phyloP scores from a whole-genome alignment of 2,797 vertebrate genomes.

The Tragelaphus oryx region DNA sequence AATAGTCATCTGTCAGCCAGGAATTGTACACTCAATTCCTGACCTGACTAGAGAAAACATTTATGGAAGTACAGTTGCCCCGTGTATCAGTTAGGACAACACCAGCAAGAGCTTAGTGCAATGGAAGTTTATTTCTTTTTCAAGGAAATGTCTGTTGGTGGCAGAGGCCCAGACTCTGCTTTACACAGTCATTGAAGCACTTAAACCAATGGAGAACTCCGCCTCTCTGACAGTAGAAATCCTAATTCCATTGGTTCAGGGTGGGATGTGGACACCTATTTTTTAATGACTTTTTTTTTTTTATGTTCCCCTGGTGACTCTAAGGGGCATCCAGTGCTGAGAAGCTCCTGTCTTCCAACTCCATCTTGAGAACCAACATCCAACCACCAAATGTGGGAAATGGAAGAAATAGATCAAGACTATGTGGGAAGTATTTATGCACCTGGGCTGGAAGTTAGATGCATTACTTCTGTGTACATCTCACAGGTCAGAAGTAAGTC shows the following conservation, averaged over 20 bases:
- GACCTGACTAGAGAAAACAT: background rate
- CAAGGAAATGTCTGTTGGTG: background rate
- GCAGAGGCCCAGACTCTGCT: background rate
- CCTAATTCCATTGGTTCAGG: background rate
- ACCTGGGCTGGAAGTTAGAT: background rate
- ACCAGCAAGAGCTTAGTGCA: background rate
- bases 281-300: background rate
- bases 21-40: background rate
- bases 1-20: background rate
- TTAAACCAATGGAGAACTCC: background rate
- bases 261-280: background rate
- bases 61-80: background rate
- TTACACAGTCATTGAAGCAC: background rate
- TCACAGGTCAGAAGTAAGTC: background rate
- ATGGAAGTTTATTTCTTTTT: background rate
- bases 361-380: background rate
- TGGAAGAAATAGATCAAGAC: conserved; percentile 15
- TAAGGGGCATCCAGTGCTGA: background rate
- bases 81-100: background rate
- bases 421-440: background rate
- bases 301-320: background rate
- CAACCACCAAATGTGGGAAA: background rate
- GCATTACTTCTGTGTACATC: background rate
- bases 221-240: background rate
- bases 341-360: background rate